A percentile compares a stretch with the other conserved stretches of the same genome.
Evolutionary conservation across 2,797 vertebrate species (phyloP).

Genomic region (Neopelma chrysocephalum): DNA sequence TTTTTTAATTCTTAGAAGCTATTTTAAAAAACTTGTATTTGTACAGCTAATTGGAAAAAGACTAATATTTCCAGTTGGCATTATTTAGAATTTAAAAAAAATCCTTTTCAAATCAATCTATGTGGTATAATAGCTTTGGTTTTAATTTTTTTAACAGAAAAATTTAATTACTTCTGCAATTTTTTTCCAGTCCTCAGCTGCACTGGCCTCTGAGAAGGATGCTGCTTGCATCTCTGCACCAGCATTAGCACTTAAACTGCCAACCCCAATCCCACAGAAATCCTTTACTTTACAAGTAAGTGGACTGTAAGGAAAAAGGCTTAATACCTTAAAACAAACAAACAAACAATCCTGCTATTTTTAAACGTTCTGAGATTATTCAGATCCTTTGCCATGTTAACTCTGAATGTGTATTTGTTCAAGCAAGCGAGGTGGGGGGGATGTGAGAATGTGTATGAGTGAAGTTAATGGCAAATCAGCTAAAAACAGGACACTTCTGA

Average conservation of each 20-base stretch:
- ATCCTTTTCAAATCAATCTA: neutral
- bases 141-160: neutral
- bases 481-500: neutral
- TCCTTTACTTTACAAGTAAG: slow-evolving; percentile 92
- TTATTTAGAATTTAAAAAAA: neutral
- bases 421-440: neutral
- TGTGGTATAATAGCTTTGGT: neutral
- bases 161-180: neutral
- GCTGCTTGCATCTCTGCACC: slow-evolving; percentile 79
- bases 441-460: neutral
- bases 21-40: neutral
- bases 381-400: neutral
- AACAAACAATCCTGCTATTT: neutral
- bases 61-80: neutral
- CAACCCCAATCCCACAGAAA: slow-evolving; percentile 87
- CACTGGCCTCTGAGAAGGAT: slow-evolving; percentile 83
- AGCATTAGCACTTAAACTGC: slow-evolving; percentile 83
- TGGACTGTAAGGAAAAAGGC: neutral
- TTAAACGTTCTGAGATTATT: neutral
- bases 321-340: neutral
- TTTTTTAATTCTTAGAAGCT: neutral
- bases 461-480: neutral
- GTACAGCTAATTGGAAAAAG: neutral
- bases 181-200: slow-evolving; percentile 73
- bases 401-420: neutral